Evolutionary conservation across 2,797 vertebrate species (phyloP).

Genomic region (Chelon labrosus): DNA sequence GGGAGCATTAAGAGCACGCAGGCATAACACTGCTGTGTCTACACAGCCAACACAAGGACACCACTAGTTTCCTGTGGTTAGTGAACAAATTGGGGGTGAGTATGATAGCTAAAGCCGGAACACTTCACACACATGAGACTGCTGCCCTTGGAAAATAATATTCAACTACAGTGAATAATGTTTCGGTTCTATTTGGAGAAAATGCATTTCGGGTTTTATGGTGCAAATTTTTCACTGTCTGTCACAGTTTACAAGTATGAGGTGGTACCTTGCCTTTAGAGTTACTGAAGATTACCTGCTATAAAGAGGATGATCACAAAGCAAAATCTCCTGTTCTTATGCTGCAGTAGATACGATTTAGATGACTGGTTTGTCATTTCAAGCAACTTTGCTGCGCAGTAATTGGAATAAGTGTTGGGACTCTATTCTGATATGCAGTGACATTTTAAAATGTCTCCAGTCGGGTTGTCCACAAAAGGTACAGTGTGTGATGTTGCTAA

Average conservation of each 20-base stretch:
- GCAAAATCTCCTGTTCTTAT: not conserved
- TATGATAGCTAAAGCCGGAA: slow-evolving; percentile 36
- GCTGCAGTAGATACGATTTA: slow-evolving; percentile 16
- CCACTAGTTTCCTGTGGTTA: slow-evolving; percentile 61
- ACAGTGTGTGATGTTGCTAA: slow-evolving; percentile 7
- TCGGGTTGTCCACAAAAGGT: slow-evolving; percentile 8
- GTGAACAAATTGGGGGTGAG: slow-evolving; percentile 52
- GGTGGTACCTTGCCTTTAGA: not conserved
- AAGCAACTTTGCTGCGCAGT: slow-evolving; percentile 18
- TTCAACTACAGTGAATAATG: not conserved
- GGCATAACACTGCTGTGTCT: slow-evolving; percentile 48
- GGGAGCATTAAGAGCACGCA: slow-evolving; percentile 59
- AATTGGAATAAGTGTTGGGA: slow-evolving; percentile 9
- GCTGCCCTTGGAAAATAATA: slow-evolving; percentile 25
- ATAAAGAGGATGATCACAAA: slow-evolving; percentile 1
- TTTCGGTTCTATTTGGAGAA: not conserved
- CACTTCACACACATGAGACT: not conserved
- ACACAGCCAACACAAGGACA: slow-evolving; percentile 49
- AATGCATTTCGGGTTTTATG: not conserved
- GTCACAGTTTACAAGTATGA: not conserved
- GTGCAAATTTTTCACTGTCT: not conserved
- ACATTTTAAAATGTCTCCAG: slow-evolving; percentile 53
- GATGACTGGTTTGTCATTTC: slow-evolving; percentile 30
- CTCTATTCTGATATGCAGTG: slow-evolving; percentile 30
- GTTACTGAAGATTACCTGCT: not conserved